Evolutionary conservation across 2,113 vertebrate species (phyloP), one percentile per base, ranked within the genome.

Genomic region (Spea bombifrons): DNA sequence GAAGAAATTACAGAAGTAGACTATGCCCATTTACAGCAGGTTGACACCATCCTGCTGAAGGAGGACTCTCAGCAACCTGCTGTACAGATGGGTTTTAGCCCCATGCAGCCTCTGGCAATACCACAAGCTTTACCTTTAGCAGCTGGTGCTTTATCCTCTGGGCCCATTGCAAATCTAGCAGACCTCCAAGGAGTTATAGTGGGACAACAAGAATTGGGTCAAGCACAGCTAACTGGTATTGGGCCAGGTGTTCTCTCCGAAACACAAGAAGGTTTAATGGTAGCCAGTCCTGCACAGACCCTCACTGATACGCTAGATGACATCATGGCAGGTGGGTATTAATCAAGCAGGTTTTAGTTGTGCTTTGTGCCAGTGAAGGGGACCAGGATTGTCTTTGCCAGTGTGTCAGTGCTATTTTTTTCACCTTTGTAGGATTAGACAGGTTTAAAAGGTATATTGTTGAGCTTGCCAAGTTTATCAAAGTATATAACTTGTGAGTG

Each of bases 281-380:
- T 96, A 91, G 94, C 94, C 91, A 94, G 93, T 84, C 94, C 94
- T 85, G 94, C 94, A 88, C 94, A 95, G 90, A 95, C 94, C 84
- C 97, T 99, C 92, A 98, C 97, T 90, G 97, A 99, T 93, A 99
- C 97, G 87, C 94, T 99, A 91, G 97, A 99, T 87, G 96, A 99
- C 94, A 98, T 99, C 93, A 99, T 99, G 96, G 95, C 96, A 92
- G 96, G 97, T 94, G 88, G 88, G 95, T 92, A 74, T 73, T 10
- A 55, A 67, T 49, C 59, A 59, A 59, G 48, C 63, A 46, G 30
- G 43, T 67, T 79, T 17, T 16, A 15, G 59, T 46, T 87, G 83
- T 82, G 71, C n/a, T 78, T 50, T 71, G n/a, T n/a, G 30, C 45
- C 48, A 61, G n/a, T 48, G n/a, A 52, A 52, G 50, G 50, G 50